Conservation (phyloP, 2,888 invertebrate genomes). For the Creontiades dilutus region DNA sequence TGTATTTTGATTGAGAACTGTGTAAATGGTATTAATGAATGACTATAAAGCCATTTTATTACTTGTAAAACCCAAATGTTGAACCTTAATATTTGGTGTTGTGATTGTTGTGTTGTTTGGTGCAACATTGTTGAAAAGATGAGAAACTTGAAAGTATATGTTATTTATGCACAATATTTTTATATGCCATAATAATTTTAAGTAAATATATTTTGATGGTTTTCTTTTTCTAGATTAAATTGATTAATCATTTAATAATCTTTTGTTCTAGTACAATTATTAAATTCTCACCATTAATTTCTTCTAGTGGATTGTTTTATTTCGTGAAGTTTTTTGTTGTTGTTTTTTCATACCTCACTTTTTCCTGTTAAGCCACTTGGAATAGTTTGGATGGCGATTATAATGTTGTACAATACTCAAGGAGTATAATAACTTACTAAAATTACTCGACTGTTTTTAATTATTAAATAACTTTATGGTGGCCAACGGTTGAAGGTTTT, state of each 20-base stretch:
- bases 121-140: conserved; percentile 61
- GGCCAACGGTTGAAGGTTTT: background rate
- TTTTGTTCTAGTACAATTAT: background rate
- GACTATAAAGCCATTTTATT: conserved; percentile 37
- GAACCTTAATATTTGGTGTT: conserved; percentile 63
- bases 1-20: conserved; percentile 57
- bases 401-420: background rate
- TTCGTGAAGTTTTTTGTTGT: background rate
- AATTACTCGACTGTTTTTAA: conserved; percentile 18
- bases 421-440: background rate
- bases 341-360: background rate
- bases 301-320: background rate
- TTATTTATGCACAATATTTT: conserved; percentile 71
- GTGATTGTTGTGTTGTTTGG: conserved; percentile 58
- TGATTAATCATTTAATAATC: background rate
- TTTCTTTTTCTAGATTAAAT: conserved; percentile 17
- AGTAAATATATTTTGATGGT: conserved; percentile 41
- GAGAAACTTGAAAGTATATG: conserved; percentile 64
- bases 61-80: conserved; percentile 58
- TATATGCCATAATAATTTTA: conserved; percentile 64
- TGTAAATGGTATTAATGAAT: conserved; percentile 33
- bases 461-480: background rate
- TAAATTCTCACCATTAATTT: background rate
- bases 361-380: background rate
- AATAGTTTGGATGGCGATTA: background rate